Evolutionary conservation across 2,113 vertebrate genomes (phyloP), one percentile per base, ranked within the genome.

Genomic region (Dicerorhinus sumatrensis): DNA sequence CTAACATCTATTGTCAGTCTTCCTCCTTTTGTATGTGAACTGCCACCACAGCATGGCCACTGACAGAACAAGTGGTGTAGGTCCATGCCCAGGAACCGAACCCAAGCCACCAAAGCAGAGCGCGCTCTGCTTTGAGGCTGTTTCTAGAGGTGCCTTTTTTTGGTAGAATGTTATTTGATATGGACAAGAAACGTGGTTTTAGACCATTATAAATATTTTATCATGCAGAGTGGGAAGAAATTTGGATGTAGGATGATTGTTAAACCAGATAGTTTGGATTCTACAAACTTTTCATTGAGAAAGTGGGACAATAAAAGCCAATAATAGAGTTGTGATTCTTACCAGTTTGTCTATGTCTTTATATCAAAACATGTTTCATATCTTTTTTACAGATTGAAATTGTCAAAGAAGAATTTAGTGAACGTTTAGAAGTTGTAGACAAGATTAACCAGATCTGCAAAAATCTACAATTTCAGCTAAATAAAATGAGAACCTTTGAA

Each of bases 391-490:
- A 99, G 99, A 99, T 99, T 79, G 87, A 98, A 96, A 98, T 98
- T 4, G 99, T 99, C 18, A 99, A 99, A 98, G 98, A 99, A 82
- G 99, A 99, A 94, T 99, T 99, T 92, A 98, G 97, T 36, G 98
- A 99, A 79, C 98, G 99, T 20, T 98, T 98, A 56, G 98, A 99
- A 95, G 97, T 97, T 20, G 99, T 99, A 93, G 99, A 99, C 77
- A 99, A 99, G 98, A 99, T 99, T 98, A 99, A 99, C 96, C 98
- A 98, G 23, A 99, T 99, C 92, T 99, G 99, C 96, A 99, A 99
- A 98, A 99, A 99, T 96, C 98, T 99, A 56, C 99, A 99, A 83
- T 99, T 99, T 80, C 99, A 99, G 63, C 98, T 99, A 86, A 99
- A 99, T 98, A 99, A 98, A 98, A 99, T 99, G 98, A 99, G 99